phyloP scores from a whole-genome alignment of 2,888 invertebrate genomes.

The Chymomyza caudatula region DNA sequence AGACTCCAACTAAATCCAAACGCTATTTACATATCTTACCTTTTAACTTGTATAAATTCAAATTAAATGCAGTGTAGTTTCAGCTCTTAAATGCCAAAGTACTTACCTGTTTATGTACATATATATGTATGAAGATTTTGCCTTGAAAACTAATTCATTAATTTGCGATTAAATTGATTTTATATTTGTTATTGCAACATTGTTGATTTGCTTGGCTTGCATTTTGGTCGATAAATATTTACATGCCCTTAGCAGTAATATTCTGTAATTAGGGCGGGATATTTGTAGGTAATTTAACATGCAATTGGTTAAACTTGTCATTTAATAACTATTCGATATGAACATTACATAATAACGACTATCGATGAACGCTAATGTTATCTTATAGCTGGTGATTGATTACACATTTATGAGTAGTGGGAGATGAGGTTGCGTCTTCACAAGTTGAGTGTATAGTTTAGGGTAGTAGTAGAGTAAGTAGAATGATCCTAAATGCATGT shows the following conservation, averaged over 20 bases:
- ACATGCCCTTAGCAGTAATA: neutral
- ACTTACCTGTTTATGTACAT: neutral
- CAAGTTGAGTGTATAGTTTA: too few species aligned
- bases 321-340: neutral
- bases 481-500: too few species aligned
- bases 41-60: neutral
- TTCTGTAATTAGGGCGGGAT: too few species aligned
- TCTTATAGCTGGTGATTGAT: neutral
- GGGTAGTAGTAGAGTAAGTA: too few species aligned
- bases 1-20: neutral
- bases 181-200: neutral
- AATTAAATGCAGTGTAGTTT: neutral
- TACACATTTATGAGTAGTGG: too few species aligned
- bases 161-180: constrained; percentile 25
- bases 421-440: too few species aligned
- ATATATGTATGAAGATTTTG: neutral
- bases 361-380: neutral
- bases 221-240: neutral
- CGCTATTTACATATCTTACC: neutral
- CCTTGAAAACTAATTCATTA: constrained; percentile 14
- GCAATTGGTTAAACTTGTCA: neutral
- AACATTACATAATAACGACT: neutral
- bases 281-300: neutral
- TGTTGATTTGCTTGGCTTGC: neutral
- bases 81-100: neutral